A percentile compares a stretch with the other conserved stretches of the same genome.
Evolutionary conservation across 2,888 invertebrate species (phyloP).

Genomic region (Oscheius myriophilus): DNA sequence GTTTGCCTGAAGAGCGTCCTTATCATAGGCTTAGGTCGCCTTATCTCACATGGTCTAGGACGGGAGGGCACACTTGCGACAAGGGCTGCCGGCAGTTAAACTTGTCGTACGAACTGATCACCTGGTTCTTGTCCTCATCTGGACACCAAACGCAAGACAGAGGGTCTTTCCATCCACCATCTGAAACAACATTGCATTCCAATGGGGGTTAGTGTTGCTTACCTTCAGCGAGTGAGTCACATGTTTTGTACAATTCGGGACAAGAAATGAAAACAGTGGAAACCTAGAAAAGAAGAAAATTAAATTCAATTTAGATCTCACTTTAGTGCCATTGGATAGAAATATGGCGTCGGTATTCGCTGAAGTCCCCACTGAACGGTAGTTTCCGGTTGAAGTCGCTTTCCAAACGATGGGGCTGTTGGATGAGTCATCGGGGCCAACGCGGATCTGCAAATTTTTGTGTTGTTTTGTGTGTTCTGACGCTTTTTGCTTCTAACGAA

Average conservation of each 20-base stretch:
- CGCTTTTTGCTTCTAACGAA: too few relatives aligned
- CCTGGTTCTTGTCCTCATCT: slow-evolving; percentile 31
- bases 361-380: slow-evolving; percentile 7
- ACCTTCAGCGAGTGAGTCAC: slow-evolving; percentile 42
- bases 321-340: slow-evolving; percentile 29
- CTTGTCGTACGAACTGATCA: slow-evolving; percentile 34
- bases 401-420: slow-evolving; percentile 17
- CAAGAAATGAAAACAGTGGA: slow-evolving; percentile 41
- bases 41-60: slow-evolving; percentile 33
- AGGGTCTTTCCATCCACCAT: slow-evolving; percentile 47
- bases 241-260: slow-evolving; percentile 48
- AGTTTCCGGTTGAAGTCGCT: slow-evolving; percentile 4
- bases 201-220: not conserved
- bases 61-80: slow-evolving; percentile 42
- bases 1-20: slow-evolving; percentile 25
- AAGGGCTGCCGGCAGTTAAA: slow-evolving; percentile 38
- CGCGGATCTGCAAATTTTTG: slow-evolving; percentile 7
- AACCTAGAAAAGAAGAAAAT: slow-evolving; percentile 34
- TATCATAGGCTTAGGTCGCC: not conserved
- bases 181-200: not conserved
- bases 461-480: too few relatives aligned
- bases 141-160: slow-evolving; percentile 61
- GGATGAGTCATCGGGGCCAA: not conserved
- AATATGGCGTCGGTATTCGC: slow-evolving; percentile 6
- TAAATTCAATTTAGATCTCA: slow-evolving; percentile 3